phyloP scores from a whole-genome alignment of 2,113 vertebrate genomes.

The Amphiprion percula region DNA sequence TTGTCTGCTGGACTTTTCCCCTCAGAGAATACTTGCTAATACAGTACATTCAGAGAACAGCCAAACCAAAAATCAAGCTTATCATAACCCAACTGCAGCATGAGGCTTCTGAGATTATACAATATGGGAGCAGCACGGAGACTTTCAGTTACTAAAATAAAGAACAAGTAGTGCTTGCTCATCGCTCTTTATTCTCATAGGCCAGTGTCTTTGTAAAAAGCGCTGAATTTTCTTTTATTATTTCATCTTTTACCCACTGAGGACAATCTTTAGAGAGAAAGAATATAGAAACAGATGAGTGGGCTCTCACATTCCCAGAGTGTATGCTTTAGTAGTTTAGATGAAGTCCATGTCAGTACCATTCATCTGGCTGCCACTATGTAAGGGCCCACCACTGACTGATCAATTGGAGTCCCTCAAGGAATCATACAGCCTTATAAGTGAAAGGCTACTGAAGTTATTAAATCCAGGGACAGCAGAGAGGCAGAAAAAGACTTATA shows the following conservation, averaged over 20 bases:
- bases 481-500: slow-evolving; percentile 32
- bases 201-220: slow-evolving; percentile 22
- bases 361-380: slow-evolving; percentile 78
- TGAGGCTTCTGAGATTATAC: slow-evolving; percentile 15
- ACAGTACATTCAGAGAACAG: slow-evolving; percentile 13
- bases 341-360: slow-evolving; percentile 74
- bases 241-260: slow-evolving; percentile 48
- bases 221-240: slow-evolving; percentile 30
- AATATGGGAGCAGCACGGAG: slow-evolving; percentile 2
- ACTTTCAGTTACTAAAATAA: slow-evolving; percentile 32
- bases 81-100: slow-evolving; percentile 10
- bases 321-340: slow-evolving; percentile 69
- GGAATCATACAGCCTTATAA: slow-evolving; percentile 77
- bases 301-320: slow-evolving; percentile 56
- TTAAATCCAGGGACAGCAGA: slow-evolving; percentile 76
- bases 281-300: slow-evolving; percentile 65
- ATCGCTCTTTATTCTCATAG: slow-evolving; percentile 34
- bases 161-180: slow-evolving; percentile 27
- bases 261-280: slow-evolving; percentile 32
- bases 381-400: slow-evolving; percentile 74
- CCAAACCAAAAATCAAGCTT: slow-evolving; percentile 20
- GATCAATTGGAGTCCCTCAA: slow-evolving; percentile 80
- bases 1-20: background rate
- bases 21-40: background rate
- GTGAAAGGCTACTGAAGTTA: slow-evolving; percentile 79